Evolutionary conservation across 2,888 invertebrate species (phyloP).

Genomic region (Leptothorax acervorum): DNA sequence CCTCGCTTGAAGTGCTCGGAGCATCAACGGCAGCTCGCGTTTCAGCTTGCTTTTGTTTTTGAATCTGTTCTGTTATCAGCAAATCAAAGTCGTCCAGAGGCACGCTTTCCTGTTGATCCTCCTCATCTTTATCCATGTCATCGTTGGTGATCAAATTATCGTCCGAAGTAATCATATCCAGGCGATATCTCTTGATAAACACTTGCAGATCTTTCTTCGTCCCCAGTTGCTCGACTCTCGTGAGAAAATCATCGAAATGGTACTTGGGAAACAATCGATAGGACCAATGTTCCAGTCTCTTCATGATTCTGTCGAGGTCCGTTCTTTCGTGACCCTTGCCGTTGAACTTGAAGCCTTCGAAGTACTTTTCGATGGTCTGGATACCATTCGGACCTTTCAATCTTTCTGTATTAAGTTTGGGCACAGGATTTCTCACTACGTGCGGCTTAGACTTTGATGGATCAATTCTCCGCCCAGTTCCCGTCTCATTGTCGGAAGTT

Average conservation of each 20-base stretch:
- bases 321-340: slow-evolving; percentile 94
- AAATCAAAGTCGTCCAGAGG: slow-evolving; percentile 89
- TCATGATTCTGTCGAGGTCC: slow-evolving; percentile 93
- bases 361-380: slow-evolving; percentile 92
- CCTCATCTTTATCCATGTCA: slow-evolving; percentile 86
- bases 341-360: slow-evolving; percentile 93
- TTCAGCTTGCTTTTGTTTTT: slow-evolving; percentile 80
- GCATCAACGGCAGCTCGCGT: slow-evolving; percentile 17
- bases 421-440: slow-evolving; percentile 89
- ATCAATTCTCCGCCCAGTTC: slow-evolving; percentile 84
- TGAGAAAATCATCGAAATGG: slow-evolving; percentile 94
- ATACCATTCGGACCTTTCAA: slow-evolving; percentile 93
- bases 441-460: slow-evolving; percentile 86
- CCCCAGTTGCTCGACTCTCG: slow-evolving; percentile 93
- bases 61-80: slow-evolving; percentile 89
- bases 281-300: slow-evolving; percentile 96
- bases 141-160: slow-evolving; percentile 83
- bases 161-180: slow-evolving; percentile 87
- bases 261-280: slow-evolving; percentile 96
- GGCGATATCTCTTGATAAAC: slow-evolving; percentile 89
- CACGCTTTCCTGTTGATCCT: slow-evolving; percentile 79
- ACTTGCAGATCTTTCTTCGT: slow-evolving; percentile 92
- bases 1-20: slow-evolving; percentile 33
- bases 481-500: slow-evolving; percentile 52
- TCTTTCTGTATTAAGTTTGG: slow-evolving; percentile 90